Percentiles rank a stretch among this genome's conserved stretches.
Evolutionary conservation across 1,140 invertebrate species (phyloP).

Genomic region (Drosophila rhopaloa): DNA sequence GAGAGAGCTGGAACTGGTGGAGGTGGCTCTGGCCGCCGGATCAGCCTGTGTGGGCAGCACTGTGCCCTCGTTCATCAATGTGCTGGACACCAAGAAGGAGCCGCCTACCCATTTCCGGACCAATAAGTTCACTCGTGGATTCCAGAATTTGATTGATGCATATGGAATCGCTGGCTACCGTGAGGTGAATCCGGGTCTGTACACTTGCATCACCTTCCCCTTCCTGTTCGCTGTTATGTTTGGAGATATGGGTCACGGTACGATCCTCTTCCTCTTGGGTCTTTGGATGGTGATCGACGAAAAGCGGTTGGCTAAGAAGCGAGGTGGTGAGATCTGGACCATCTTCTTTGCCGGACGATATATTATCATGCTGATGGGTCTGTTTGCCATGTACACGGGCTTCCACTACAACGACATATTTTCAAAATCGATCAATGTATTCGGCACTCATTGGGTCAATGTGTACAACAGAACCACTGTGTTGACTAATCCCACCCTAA

Average conservation of each 20-base stretch:
- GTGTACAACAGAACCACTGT: conserved; percentile 87
- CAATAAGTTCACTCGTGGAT: conserved; percentile 93
- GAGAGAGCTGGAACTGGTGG: conserved; percentile 92
- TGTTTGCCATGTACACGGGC: conserved; percentile 98
- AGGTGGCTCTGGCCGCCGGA: conserved; percentile 95
- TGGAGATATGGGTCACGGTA: conserved; percentile 90
- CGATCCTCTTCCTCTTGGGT: conserved; percentile 88
- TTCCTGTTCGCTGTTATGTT: conserved; percentile 92
- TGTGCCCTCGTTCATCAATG: conserved; percentile 96
- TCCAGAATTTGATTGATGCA: conserved; percentile 93
- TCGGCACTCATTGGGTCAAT: conserved; percentile 92
- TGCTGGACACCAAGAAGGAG: conserved; percentile 88
- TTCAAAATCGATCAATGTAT: conserved; percentile 97
- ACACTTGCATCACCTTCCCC: conserved; percentile 91
- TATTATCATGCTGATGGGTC: conserved; percentile 98
- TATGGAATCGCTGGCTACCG: conserved; percentile 91
- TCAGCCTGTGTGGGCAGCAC: conserved; percentile 95
- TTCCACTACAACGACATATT: conserved; percentile 99
- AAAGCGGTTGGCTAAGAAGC: conserved; percentile 87
- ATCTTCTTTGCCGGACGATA: conserved; percentile 99
- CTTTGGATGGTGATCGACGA: conserved; percentile 90
- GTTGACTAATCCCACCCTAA: conserved; percentile 85
- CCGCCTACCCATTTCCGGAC: conserved; percentile 92
- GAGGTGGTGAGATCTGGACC: conserved; percentile 94
- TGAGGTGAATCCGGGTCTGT: conserved; percentile 91